A percentile compares a stretch with the other conserved stretches of the same genome.
Conservation (phyloP, 2,113 vertebrate genomes). For the Bujurquina vittata region DNA sequence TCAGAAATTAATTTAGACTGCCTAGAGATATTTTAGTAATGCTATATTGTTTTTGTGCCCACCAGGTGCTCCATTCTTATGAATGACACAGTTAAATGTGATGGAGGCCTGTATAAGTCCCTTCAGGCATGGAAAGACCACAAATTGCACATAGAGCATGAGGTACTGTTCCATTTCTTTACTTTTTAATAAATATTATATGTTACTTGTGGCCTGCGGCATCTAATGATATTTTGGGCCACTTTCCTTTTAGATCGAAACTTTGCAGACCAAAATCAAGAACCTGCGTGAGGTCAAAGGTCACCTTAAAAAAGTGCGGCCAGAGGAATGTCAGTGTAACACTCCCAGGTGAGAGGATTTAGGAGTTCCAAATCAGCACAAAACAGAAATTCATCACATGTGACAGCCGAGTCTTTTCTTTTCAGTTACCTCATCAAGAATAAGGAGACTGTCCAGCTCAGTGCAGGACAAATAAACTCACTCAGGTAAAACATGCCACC, state of each 20-base stretch:
- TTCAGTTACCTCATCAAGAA: conserved; percentile 85
- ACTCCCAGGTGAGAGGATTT: conserved; percentile 82
- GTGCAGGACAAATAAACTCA: conserved; percentile 81
- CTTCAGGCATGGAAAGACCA: conserved; percentile 98
- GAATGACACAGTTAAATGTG: conserved; percentile 93
- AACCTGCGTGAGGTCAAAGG: conserved; percentile 95
- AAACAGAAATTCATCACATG: not conserved
- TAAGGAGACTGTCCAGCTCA: conserved; percentile 84
- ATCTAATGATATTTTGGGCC: not conserved
- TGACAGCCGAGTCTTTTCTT: conserved; percentile 42
- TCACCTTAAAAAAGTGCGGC: conserved; percentile 91
- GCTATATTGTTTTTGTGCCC: not conserved
- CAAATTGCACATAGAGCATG: conserved; percentile 95
- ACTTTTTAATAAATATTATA: not conserved
- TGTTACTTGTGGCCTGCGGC: not conserved
- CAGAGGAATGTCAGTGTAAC: conserved; percentile 92
- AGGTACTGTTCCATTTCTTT: conserved; percentile 77
- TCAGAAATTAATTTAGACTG: not conserved
- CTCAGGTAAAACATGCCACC: conserved; percentile 80
- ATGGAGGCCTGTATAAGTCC: conserved; percentile 92
- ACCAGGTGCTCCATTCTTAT: conserved; percentile 94
- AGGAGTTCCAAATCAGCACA: not conserved
- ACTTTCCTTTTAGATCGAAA: conserved; percentile 87
- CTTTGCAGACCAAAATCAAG: conserved; percentile 96
- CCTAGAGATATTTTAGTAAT: not conserved